Evolutionary conservation across 2,113 vertebrate genomes (phyloP), one percentile per base, ranked within the genome.

Genomic region (Isichthys henryi): DNA sequence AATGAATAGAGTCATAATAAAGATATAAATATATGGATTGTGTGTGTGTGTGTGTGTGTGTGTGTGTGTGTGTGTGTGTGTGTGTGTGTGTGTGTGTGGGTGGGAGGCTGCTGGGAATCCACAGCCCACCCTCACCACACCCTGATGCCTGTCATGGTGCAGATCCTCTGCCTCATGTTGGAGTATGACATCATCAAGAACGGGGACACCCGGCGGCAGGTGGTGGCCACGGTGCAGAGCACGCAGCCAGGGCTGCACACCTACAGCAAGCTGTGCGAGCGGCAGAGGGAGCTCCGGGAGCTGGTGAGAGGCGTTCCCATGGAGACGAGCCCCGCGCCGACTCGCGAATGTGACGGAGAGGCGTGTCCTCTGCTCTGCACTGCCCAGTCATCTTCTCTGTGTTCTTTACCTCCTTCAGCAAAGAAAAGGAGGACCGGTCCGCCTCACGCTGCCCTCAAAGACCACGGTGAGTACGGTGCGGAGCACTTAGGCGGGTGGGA

Each of bases 171-270:
- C 92, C 94, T 99, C 93, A 99, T 99, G 98, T 95, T 99, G 94
- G 98, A 99, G 90, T 99, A 99, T 94, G 99, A 99, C 96, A 99
- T 99, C 94, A 99, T 99, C 0, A 98, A 99, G 93, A 99, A 99
- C 92, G 98, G 99, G 0, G 98, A 99, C 96, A 99, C 98, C 0
- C 98, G 99, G 94, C 96, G 99, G 92, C 98, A 99, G 96, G 98
- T 99, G 96, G 98, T 99, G 95, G 99, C 98, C 62, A 99, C 98
- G 1, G 96, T 99, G 93, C 97, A 99, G 96, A 99, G 98, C 96
- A 99, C 98, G 3, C 96, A 97, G 56, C 96, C 97, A 91, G 98
- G 98, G 88, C 97, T 97, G 87, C 97, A 96, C 94, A 99, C 99
- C 98, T 99, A 99, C 13, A 98, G 99, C 95, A 98, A 98, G 95